These are phyloP conservation scores for Drosophila micromelanica DNA, from an alignment of 1,140 invertebrate genomes.

Conservation along the genomic window DNA sequence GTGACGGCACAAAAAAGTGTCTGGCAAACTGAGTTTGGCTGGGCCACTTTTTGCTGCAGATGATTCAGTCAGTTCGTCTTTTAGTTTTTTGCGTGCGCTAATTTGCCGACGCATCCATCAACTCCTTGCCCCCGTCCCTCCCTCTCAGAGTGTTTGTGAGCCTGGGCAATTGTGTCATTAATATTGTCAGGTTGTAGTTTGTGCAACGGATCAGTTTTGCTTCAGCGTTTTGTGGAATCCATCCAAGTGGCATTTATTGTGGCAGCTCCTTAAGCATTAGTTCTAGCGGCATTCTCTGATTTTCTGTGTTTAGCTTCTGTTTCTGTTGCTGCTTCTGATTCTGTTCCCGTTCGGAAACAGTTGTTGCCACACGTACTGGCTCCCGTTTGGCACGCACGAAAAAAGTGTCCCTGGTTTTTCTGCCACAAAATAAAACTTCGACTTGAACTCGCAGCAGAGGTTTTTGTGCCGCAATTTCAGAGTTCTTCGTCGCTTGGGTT, in stretches of 20 bases:
- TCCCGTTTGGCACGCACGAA: constrained; percentile 18
- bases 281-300: constrained; percentile 11
- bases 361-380: constrained; percentile 30
- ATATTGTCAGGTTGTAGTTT: constrained; percentile 44
- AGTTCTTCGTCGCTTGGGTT: constrained; percentile 57
- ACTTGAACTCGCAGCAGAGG: constrained; percentile 14
- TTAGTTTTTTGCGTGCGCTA: constrained; percentile 67
- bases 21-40: constrained; percentile 63
- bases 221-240: constrained; percentile 26
- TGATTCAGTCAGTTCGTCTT: constrained; percentile 42
- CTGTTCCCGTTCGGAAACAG: constrained; percentile 5
- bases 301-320: not conserved
- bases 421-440: constrained; percentile 17
- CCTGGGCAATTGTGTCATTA: constrained; percentile 43
- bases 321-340: not conserved
- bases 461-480: constrained; percentile 49
- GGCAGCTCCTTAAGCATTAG: constrained; percentile 37
- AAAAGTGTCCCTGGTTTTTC: constrained; percentile 41
- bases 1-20: constrained; percentile 64
- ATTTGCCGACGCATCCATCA: constrained; percentile 79
- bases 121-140: constrained; percentile 23
- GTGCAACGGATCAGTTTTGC: constrained; percentile 31
- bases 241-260: constrained; percentile 40
- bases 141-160: not conserved
- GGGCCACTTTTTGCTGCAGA: constrained; percentile 56